Conservation (phyloP, 2,113 vertebrate species). For the Carettochelys insculpta region DNA sequence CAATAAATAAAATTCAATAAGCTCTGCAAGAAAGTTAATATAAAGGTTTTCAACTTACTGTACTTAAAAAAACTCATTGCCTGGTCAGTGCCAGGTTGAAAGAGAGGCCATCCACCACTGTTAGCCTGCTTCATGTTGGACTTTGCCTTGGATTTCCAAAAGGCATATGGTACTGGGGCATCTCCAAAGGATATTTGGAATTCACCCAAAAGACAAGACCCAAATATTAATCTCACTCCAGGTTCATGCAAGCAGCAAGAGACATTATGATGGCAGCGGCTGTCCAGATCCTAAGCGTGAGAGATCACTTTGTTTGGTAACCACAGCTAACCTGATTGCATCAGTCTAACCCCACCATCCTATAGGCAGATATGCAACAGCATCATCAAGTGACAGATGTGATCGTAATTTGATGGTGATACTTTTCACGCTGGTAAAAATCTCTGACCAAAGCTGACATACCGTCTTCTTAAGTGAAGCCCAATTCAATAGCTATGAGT, state of each 20-base stretch:
- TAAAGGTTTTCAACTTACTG: background rate
- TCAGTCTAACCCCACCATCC: background rate
- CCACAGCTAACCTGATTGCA: background rate
- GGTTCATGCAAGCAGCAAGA: background rate
- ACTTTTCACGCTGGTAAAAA: background rate
- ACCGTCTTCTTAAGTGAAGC: background rate
- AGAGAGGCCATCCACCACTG: background rate
- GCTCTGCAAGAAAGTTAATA: background rate
- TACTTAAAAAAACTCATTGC: background rate
- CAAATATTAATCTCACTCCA: constrained; percentile 29
- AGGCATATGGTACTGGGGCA: background rate
- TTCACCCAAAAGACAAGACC: constrained; percentile 30
- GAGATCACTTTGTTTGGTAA: background rate
- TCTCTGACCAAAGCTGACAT: background rate
- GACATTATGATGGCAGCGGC: constrained; percentile 24
- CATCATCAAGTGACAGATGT: background rate
- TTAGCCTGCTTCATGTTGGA: constrained; percentile 31
- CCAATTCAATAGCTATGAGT: background rate
- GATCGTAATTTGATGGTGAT: background rate
- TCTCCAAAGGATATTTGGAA: constrained; percentile 53
- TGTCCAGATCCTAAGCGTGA: background rate
- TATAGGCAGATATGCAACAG: constrained; percentile 2
- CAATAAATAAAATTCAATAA: background rate
- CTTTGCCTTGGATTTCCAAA: constrained; percentile 20
- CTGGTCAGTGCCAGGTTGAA: constrained; percentile 19